Percentiles rank a stretch among this genome's conserved stretches.
Conservation (phyloP, 1,140 invertebrate species). For the Dendroctonus ponderosae region DNA sequence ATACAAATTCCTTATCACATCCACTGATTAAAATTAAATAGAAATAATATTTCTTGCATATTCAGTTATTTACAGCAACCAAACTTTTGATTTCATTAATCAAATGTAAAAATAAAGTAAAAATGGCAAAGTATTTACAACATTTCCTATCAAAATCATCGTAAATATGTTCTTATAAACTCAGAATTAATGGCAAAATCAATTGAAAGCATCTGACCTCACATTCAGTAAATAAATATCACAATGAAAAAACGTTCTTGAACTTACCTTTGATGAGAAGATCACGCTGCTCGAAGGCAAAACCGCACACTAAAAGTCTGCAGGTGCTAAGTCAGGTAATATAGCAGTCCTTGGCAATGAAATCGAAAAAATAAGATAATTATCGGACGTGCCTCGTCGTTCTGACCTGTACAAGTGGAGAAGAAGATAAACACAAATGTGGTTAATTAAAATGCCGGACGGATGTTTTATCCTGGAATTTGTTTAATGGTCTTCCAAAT, state of each 20-base stretch:
- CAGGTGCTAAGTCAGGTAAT: slow-evolving; percentile 5
- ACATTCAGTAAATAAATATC: slow-evolving; percentile 1
- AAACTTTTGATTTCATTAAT: background rate
- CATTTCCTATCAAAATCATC: background rate
- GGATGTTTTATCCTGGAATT: too few species aligned
- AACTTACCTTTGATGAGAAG: background rate
- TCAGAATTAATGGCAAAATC: background rate
- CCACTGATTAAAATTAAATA: too few species aligned
- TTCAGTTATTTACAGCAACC: too few species aligned
- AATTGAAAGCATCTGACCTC: background rate
- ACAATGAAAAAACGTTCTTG: slow-evolving; percentile 1
- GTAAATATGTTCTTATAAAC: background rate
- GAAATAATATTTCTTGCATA: too few species aligned
- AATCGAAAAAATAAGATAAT: background rate
- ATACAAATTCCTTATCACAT: too few species aligned
- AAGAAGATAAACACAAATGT: too few species aligned
- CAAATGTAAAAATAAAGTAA: background rate
- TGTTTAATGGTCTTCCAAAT: too few species aligned
- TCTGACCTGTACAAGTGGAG: too few species aligned
- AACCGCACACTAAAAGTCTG: background rate
- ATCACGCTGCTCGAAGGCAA: background rate
- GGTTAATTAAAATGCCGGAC: too few species aligned
- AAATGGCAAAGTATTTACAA: background rate
- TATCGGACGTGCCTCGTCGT: too few species aligned
- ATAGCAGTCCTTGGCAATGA: slow-evolving; percentile 8